A percentile compares a stretch with the other conserved stretches of the same genome.
Evolutionary conservation across 1,140 invertebrate species (phyloP).

Genomic region (Lepidurus packardi): DNA sequence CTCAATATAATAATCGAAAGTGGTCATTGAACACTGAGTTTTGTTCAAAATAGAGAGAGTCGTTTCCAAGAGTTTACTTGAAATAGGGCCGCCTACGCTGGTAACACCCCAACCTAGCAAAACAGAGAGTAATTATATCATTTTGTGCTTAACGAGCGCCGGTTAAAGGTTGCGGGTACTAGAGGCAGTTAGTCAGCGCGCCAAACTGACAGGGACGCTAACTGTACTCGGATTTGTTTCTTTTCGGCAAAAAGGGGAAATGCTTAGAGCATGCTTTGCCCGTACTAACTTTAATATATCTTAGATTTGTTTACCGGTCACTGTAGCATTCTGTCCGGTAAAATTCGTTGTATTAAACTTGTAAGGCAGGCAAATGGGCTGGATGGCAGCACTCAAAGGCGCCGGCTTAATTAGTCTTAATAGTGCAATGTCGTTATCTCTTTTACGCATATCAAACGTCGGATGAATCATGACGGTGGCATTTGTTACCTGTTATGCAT

Average conservation of each 20-base stretch:
- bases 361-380: constrained; percentile 36
- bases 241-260: not conserved
- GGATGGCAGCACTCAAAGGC: constrained; percentile 31
- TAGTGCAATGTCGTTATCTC: constrained; percentile 44
- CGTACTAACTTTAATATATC: not conserved
- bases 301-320: constrained; percentile 22
- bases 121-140: not conserved
- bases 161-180: too few relatives aligned
- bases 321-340: constrained; percentile 23
- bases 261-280: too few relatives aligned
- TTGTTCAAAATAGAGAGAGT: constrained; percentile 10
- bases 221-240: constrained; percentile 46
- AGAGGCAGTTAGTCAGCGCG: too few relatives aligned
- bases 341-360: not conserved
- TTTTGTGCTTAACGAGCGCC: too few relatives aligned
- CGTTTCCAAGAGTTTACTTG: constrained; percentile 25
- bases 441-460: constrained; percentile 47
- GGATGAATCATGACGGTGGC: constrained; percentile 43
- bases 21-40: constrained; percentile 13
- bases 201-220: too few relatives aligned
- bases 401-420: constrained; percentile 36
- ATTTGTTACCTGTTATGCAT: not conserved
- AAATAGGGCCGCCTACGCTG: not conserved
- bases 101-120: constrained; percentile 27
- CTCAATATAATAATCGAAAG: constrained; percentile 20